Evolutionary conservation across 2,797 vertebrate genomes (phyloP), one percentile per base, ranked within the genome.

Genomic region (Microctenopoma steveboyesi): DNA sequence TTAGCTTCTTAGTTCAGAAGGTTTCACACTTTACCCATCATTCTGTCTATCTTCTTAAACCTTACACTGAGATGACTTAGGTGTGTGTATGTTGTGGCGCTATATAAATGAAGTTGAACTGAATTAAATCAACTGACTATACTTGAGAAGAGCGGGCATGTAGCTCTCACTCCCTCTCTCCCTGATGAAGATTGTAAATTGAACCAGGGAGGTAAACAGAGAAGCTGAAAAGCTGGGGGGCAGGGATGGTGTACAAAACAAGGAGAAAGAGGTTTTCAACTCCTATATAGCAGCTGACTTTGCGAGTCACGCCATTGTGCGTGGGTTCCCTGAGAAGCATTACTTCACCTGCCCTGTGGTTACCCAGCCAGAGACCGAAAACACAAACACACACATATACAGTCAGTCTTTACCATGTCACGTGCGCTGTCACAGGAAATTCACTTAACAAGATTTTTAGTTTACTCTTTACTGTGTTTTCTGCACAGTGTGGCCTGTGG

Each of bases 261-360:
- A 76, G 69, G 49, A 58, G 78, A 74, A 39, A 65, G 81, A 82
- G 51, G 27, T 89, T 87, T 91, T 88, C 74, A 63, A 83, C 87
- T 85, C 90, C 84, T 89, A 78, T 76, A 11, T 15, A 81, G 87
- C 72, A 86, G 88, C 89, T 91, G 87, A 72, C 45, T 89, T 56
- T 82, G 71, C 65, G 79, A 84, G 82, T 85, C 86, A 85, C 12
- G n/a, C 82, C 79, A 91, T 89, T 42, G 81, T 88, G 81, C 0
- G 0, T 13, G 70, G 83, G 74, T 76, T 81, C 81, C 85, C 79
- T 71, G 72, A 81, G 64, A 60, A 56, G 72, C 69, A 76, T 87
- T 77, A 79, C 75, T 77, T 79, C 91, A 90, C 87, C 79, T 82
- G 83, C 78, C 64, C 74, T 81, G 69, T 75, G 77, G 80, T 82